Base-by-base conservation (phyloP, 2,888 invertebrate genomes). In the Neoscelio sp. region DNA sequence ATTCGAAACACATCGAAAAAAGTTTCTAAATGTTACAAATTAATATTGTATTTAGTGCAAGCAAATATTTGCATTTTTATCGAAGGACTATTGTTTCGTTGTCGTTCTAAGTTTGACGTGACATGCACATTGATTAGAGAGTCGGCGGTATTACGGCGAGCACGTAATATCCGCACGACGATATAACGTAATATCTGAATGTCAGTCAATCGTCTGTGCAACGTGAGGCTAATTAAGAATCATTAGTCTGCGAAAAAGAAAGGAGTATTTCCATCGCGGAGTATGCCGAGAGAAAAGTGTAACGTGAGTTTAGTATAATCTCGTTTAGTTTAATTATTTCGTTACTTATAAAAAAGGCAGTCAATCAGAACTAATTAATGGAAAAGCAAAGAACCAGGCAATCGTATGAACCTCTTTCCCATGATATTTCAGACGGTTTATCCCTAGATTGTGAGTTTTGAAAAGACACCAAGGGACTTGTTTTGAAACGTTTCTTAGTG, bases 201-300 rank as follows among this genome's bases (percentile, higher is more conserved):
- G 78, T 70, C 78, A 79, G 74, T 70, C 74, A 79, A 75, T 79
- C 74, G 74, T 73, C 74, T 46, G 70, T 65, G 73, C 71, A 71
- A 71, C 77, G 77, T 40, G 67, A 60, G 54, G 62, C 73, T 78
- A 78, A 78, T 78, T 71, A 78, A 73, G 73, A 73, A 62, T 73
- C 73, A 73, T 78, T 78, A 78, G 60, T 67, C 62, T 44, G 73
- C 54, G 62, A 54, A 54, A 78, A 73, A 65, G 54, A 54, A 73
- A 78, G 52, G 60, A 60, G 52, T 60, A 60, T 75, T 62, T 60
- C 60, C 54, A 73, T 54, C 18, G 62, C 46, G 35, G 33, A 33
- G 20, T 33, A 6, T 23, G 8, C 12, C 62, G 64, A 12, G 71
- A 60, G 56, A 56, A 74, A 74, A 71, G 52, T 71, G 62, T 71